Base-by-base conservation (phyloP, 2,797 vertebrate species). In the Bradypus variegatus region DNA sequence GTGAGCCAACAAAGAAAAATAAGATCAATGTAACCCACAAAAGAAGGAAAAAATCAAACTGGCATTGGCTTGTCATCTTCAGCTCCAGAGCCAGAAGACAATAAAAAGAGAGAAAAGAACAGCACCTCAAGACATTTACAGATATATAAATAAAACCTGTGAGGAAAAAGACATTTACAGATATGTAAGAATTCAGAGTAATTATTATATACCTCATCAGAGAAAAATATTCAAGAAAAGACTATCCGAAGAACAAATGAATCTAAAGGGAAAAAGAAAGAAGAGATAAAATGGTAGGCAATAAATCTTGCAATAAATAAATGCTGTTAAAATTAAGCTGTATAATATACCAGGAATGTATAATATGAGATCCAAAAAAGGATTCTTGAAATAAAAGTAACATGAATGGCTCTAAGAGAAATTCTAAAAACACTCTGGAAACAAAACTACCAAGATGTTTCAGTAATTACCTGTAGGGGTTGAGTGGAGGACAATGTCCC, bases 371-470 rank as follows among this genome's bases (percentile, higher is more conserved):
- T 14, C 50, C 11, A n/a, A 48, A 81, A 67, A 67, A 58, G 10
- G 19, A 89, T 69, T 86, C 60, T 76, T 75, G 4, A 94, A 89
- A 76, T 92, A 86, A 80, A 87, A 87, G 70, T n/a, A 45, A 55
- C 19, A 92, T 27, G 25, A 31, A 70, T 13, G 9, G n/a, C 11
- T 76, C 5, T 55, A 76, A 81, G 62, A 78, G 27, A 72, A 90
- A 73, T 48, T 84, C 77, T 85, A 58, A 8, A 75, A 45, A 45
- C 8, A 58, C 23, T 25, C 7, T 36, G 65, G 38, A 81, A 53
- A 25, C 27, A 58, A 79, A 73, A 67, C 29, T 70, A 70, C 31
- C 25, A 58, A 65, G 36, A 65, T 36, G 14, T n/a, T 76, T 83
- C 36, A 79, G 25, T 72, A 70, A 33, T 38, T 45, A 86, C 14